Evolutionary conservation across 2,888 invertebrate species (phyloP), one percentile per base, ranked within the genome.

Genomic region (Nowickia ferox): DNA sequence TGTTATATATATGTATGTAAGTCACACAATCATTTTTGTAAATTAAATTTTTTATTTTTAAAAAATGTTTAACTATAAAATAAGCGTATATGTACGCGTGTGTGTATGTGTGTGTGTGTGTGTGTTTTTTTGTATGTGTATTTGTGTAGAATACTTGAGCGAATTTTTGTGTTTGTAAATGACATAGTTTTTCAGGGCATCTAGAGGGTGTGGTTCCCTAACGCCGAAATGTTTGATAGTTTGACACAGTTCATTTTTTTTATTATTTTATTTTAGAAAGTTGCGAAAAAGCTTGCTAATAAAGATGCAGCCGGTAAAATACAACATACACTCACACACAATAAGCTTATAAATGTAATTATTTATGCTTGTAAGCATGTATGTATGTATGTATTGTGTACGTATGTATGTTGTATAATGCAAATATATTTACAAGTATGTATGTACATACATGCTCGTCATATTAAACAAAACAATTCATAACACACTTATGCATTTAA

Each of bases 171-270:
- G 40, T 57, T 65, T 57, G 46, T 76, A 66, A 38, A 48, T 83
- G 76, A 65, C 63, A 83, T 75, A 85, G 59, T 88, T 91, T 91
- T 91, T 89, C 91, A 90, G 91, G 91, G 88, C 91, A 91, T 88
- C 88, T 88, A 88, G 90, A 91, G 91, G 91, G 91, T 91, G 91
- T 91, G 91, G 91, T 90, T 91, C 89, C 88, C 87, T 83, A 71
- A 82, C 72, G 84, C 86, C 84, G 40, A 82, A 86, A 85, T 78
- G 71, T 80, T 83, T 83, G 72, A 86, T 86, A 86, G 86, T 86
- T 86, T 86, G 86, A 86, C 86, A 86, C 86, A 86, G 79, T 79
- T 30, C 30, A 5, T 30, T 30, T 30, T 30, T 3, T 6, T 30
- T 86, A 69, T 42, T 61, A 55, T 61, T 65, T 71, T 75, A n/a